Evolutionary conservation across 2,888 invertebrate species (phyloP), one percentile per base, ranked within the genome.

Genomic region (Cyclophora punctaria): DNA sequence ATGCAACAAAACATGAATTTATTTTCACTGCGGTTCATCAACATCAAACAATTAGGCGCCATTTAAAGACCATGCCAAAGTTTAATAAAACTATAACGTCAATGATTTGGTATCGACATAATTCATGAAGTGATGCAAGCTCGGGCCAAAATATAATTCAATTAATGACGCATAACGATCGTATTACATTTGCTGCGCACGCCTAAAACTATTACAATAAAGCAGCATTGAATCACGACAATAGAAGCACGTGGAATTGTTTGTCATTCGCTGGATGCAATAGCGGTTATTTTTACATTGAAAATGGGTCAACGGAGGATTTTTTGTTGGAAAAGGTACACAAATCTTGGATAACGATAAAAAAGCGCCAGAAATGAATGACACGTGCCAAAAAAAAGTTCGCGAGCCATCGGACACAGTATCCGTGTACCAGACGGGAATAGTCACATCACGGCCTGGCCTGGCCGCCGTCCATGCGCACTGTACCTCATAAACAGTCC

Each of bases 391-490:
- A 75, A 75, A 73, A 72, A 71, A 75, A 70, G 71, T 73, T 73
- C 64, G 73, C 69, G 66, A 73, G 70, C 75, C 71, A 77, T 78
- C 72, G 74, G 78, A 76, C 75, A 76, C 73, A 71, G 72, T 73
- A 77, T 78, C 73, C 75, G 78, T 69, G 68, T 70, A 78, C 77
- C 75, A 83, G 87, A 85, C 87, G 86, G 87, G 87, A 88, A 88
- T 88, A 88, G 87, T 84, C 85, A 69, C 83, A 78, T 76, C 80
- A 70, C 72, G 71, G 66, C 86, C 87, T 81, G 87, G 86, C 87
- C 83, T 87, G 87, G 87, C 87, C 71, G 67, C 65, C 76, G 82
- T 83, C 87, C 87, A 88, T 84, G 68, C 69, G 57, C 56, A 57
- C 62, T 59, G 59, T 59, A 64, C 61, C 59, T 63, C 60, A 62